Evolutionary conservation across 1,140 invertebrate genomes (phyloP).

Genomic region (Caenorhabditis inopinata): DNA sequence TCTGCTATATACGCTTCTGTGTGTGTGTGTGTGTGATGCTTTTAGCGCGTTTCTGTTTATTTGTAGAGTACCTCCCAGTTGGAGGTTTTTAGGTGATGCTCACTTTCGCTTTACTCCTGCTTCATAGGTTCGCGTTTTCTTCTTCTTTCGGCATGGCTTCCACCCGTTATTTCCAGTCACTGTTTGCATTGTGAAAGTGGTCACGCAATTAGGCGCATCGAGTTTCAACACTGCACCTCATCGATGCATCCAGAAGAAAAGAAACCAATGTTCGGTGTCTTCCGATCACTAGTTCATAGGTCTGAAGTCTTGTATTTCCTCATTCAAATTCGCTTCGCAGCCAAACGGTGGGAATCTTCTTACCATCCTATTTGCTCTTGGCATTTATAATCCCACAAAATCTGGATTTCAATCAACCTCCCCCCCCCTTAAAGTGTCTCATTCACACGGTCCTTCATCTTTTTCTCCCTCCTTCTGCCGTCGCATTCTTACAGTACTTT

Average conservation of each 20-base stretch:
- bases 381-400: neutral
- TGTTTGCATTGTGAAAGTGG: slow-evolving; percentile 17
- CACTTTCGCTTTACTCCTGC: neutral
- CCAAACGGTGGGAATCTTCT: neutral
- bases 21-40: slow-evolving; percentile 13
- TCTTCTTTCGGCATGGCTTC: neutral
- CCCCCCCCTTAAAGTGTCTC: neutral
- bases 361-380: too few relatives aligned
- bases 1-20: neutral
- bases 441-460: neutral
- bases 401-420: neutral
- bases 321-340: too few relatives aligned
- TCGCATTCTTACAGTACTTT: too few relatives aligned
- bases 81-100: slow-evolving; percentile 15
- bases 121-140: neutral
- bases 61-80: slow-evolving; percentile 29
- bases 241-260: neutral
- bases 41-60: slow-evolving; percentile 31
- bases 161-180: neutral
- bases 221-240: neutral
- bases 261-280: neutral
- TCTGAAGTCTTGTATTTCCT: neutral
- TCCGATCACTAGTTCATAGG: too few relatives aligned
- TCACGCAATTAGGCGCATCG: slow-evolving; percentile 29
- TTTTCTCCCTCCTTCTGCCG: too few relatives aligned